Base-by-base conservation (phyloP, 1,140 invertebrate species). In the Ceratoteleas bidentatus region DNA sequence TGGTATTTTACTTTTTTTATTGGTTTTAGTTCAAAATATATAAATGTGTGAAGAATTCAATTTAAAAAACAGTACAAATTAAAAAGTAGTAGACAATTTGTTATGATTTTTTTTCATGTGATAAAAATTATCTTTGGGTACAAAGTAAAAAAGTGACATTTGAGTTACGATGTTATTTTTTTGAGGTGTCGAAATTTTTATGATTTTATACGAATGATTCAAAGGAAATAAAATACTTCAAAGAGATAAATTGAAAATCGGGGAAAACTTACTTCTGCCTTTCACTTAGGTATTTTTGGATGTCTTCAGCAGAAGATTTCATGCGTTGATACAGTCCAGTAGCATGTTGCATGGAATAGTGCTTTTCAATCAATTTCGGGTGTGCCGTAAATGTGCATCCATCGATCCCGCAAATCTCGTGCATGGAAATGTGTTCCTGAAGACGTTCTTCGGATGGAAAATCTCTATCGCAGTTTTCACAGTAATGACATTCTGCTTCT, bases 311-410 rank as follows among this genome's bases (percentile, higher is more conserved):
- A 8, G 94, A 95, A 65, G 95, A 93, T 84, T 93, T 94, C 60
- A 97, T 95, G 90, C 93, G 95, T 54, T 95, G 93, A 85, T 95
- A 97, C 14, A 97, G 87, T 11, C 96, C 96, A 24, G 94, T 94
- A 14, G 91, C 92, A 89, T 98, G 97, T 91, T 97, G 96, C 92
- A 95, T 94, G 89, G 93, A 91, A 77, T 96, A 94, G 86, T 98
- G 97, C 83, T 95, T 94, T 61, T 95, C 94, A 11, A 98, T 93
- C 2, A 97, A 90, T 87, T 95, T 95, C 8, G 95, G 93, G 88
- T 96, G 94, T 13, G 96, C 96, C 11, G 94, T 92, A 91, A 96
- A 97, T 24, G 92, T 93, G 86, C 97, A 98, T n/a, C 95, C 95
- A 85, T 97, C 95, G 13, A 96, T 93, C 47, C 94, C 94, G 86